Evolutionary conservation across 37 sponge, comb jelly and placozoan species (phyloP).

Genomic region (Geodia barretti): DNA sequence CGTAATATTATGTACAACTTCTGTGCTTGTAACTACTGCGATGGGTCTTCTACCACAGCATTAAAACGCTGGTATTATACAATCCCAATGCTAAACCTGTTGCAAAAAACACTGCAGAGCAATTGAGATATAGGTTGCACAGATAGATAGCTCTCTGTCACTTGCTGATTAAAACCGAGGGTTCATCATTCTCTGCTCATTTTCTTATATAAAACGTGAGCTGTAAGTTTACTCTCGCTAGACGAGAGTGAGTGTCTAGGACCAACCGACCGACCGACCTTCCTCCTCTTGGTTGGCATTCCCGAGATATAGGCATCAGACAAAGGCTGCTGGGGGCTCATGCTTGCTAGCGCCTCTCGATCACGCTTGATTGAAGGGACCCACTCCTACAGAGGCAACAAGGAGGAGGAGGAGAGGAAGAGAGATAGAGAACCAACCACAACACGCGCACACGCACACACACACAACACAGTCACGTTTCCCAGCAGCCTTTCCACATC

Average conservation of each 20-base stretch:
- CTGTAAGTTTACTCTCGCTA: neutral
- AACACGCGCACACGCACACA: neutral
- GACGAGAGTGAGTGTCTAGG: neutral
- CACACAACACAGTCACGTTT: neutral
- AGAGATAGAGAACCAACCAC: neutral
- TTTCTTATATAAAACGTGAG: too few relatives aligned
- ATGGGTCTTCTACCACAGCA: too few relatives aligned
- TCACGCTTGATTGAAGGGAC: constrained; percentile 40
- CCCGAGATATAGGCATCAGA: constrained; percentile 61
- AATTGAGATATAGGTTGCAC: too few relatives aligned
- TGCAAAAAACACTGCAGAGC: too few relatives aligned
- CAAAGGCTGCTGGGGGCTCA: constrained; percentile 33
- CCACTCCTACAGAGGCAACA: constrained; percentile 41
- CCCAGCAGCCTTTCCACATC: neutral
- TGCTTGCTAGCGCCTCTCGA: constrained; percentile 10
- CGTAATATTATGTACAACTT: too few relatives aligned
- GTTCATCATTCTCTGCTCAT: too few relatives aligned
- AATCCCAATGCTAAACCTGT: too few relatives aligned
- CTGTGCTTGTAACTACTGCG: too few relatives aligned
- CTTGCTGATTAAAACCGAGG: too few relatives aligned
- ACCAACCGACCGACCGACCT: constrained; percentile 27
- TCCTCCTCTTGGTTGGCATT: constrained; percentile 71
- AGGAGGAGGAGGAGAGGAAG: neutral
- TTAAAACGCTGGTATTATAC: too few relatives aligned
- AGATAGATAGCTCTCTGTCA: neutral